These are phyloP conservation scores for Hirtodrosophila alboralis DNA, from an alignment of 2,888 invertebrate species.

Conservation along the genomic window DNA sequence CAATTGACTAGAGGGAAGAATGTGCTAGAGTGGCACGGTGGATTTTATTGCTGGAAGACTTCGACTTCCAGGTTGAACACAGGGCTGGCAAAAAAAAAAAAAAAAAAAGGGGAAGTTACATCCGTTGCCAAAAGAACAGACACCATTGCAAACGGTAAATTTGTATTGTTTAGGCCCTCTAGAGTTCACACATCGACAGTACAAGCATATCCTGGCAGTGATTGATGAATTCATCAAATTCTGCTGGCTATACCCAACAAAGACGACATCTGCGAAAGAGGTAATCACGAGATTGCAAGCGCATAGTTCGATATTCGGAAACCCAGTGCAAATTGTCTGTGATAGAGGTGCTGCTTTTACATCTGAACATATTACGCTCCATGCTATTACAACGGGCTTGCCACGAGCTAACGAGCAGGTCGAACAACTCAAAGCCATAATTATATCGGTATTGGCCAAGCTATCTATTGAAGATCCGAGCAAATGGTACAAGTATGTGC, in stretches of 20 bases:
- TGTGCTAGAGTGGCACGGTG: slow-evolving; percentile 6
- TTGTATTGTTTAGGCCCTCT: not conserved
- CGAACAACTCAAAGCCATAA: slow-evolving; percentile 63
- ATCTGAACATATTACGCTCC: slow-evolving; percentile 65
- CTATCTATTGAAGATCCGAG: slow-evolving; percentile 3
- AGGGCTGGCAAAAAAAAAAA: slow-evolving; percentile 1
- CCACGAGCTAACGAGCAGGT: slow-evolving; percentile 81
- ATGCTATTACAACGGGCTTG: slow-evolving; percentile 51
- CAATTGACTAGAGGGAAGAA: not conserved
- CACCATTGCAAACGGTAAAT: not conserved
- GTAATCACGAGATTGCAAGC: not conserved
- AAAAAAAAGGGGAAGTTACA: not conserved
- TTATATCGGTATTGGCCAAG: slow-evolving; percentile 14
- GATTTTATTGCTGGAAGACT: slow-evolving; percentile 10
- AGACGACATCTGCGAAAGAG: slow-evolving; percentile 11
- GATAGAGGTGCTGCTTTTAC: slow-evolving; percentile 76
- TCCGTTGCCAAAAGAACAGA: slow-evolving; percentile 3
- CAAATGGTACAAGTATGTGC: slow-evolving; percentile 15
- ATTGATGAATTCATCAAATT: slow-evolving; percentile 10
- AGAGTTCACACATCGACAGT: not conserved
- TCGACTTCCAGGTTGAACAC: too few relatives aligned
- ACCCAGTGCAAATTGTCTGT: slow-evolving; percentile 67
- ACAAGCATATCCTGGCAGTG: slow-evolving; percentile 12
- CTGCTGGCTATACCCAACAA: slow-evolving; percentile 20
- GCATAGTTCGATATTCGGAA: not conserved